Evolutionary conservation across 2,113 vertebrate species (phyloP), one percentile per base, ranked within the genome.

Genomic region (Neogobius melanostomus): DNA sequence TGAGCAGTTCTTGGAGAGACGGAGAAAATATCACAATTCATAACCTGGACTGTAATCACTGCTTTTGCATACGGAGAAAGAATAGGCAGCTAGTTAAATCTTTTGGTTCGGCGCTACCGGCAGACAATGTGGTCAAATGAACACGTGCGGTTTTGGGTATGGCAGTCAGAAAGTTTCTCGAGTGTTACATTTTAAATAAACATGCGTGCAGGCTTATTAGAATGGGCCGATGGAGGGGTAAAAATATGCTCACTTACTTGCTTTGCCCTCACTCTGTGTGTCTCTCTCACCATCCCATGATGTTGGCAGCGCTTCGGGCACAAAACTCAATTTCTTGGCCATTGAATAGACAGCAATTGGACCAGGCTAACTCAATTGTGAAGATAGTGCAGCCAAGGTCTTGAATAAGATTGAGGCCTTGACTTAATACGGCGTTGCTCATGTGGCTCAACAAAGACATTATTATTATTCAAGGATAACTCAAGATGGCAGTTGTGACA

Each of bases 311-410:
- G 82, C 92, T 93, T 83, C 82, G 56, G 91, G 90, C 91, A 87
- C 87, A 80, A 91, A 92, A 93, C 90, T 90, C 90, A 93, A 92
- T 93, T 94, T 92, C 91, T 92, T 86, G 85, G 88, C 85, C 88
- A 77, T 83, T 92, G 91, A 93, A 91, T 89, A 89, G 89, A 91
- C 90, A 91, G 90, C 87, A 87, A 89, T 91, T 91, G 90, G 87
- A 89, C 69, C 45, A 71, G 88, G 84, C 85, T 91, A 93, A 92
- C 92, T 92, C 90, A 91, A 91, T 92, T 91, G 89, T 82, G 82
- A 84, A 90, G 84, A 91, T 84, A 91, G 82, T 88, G 85, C 87
- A 83, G 85, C 79, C 17, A 86, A 90, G 85, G 84, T 89, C 89
- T 90, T 90, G 81, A 93, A 90, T 92, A 93, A 56, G 90, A 93